Percentiles rank a stretch among this genome's conserved stretches.
phyloP scores from a whole-genome alignment of 2,888 invertebrate species.

The Euplexia lucipara region DNA sequence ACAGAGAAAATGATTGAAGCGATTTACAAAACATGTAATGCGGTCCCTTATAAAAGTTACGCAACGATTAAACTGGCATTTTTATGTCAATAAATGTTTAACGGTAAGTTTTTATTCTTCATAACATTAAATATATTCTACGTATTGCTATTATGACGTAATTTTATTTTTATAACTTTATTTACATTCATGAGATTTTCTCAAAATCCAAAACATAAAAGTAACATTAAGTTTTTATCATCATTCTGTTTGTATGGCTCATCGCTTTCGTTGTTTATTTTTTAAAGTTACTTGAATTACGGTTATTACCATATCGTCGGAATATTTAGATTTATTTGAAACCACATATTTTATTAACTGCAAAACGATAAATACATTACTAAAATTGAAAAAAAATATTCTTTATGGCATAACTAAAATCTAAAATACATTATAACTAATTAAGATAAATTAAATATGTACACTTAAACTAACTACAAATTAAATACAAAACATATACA shows the following conservation, averaged over 20 bases:
- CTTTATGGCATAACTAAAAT: no score
- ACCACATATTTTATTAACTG: no score
- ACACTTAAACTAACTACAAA: no score
- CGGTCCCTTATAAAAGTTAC: slow-evolving; percentile 17
- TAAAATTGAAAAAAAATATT: no score
- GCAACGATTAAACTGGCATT: slow-evolving; percentile 19
- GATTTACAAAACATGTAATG: slow-evolving; percentile 25
- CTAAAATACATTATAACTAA: no score
- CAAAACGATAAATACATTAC: no score
- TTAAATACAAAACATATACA: no score
- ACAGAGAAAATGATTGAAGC: neutral
- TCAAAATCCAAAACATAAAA: slow-evolving; percentile 40
- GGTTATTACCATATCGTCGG: neutral
- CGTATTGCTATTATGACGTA: slow-evolving; percentile 37
- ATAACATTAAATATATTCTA: slow-evolving; percentile 43
- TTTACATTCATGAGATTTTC: slow-evolving; percentile 43
- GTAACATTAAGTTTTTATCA: slow-evolving; percentile 16
- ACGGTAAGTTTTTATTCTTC: slow-evolving; percentile 45
- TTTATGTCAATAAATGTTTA: slow-evolving; percentile 41
- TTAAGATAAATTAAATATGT: no score
- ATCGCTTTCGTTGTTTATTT: slow-evolving; percentile 9
- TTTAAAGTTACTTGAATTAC: neutral
- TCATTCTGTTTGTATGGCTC: slow-evolving; percentile 4
- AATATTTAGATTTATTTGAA: neutral
- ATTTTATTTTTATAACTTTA: slow-evolving; percentile 50